These are phyloP conservation scores for Fregata magnificens DNA, from an alignment of 2,113 vertebrate species.

Conservation along the genomic window DNA sequence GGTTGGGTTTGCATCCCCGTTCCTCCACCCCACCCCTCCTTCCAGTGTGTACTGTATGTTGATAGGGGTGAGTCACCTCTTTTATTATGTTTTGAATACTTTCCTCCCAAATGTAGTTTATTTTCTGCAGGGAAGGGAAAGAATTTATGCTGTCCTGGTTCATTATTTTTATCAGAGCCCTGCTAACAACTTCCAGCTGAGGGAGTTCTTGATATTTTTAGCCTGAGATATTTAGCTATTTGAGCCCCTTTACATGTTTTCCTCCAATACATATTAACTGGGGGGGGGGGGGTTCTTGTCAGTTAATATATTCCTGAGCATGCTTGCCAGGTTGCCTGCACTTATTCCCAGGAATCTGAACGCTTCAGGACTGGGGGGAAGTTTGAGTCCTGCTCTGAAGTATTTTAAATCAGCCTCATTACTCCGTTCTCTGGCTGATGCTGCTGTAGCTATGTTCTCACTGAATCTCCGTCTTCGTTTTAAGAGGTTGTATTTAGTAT, in stretches of 20 bases:
- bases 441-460: not conserved
- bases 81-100: conserved; percentile 47
- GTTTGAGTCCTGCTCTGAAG: not conserved
- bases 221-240: conserved; percentile 16
- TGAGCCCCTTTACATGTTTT: conserved; percentile 19
- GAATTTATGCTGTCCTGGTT: conserved; percentile 32
- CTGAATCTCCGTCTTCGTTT: not conserved
- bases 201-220: conserved; percentile 60
- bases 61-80: conserved; percentile 38
- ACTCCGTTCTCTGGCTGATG: not conserved
- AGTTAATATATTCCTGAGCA: not conserved
- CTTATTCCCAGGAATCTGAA: not conserved
- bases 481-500: not conserved
- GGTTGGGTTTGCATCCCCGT: not conserved
- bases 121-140: conserved; percentile 39
- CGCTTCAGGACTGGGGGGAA: not conserved
- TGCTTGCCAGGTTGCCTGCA: not conserved
- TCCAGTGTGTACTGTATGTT: not conserved
- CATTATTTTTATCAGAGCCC: conserved; percentile 42
- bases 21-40: not conserved
- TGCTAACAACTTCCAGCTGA: conserved; percentile 54
- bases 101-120: conserved; percentile 29
- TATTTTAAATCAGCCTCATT: not conserved
- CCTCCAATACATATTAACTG: not conserved
- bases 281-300: not conserved